Evolutionary conservation across 2,888 invertebrate genomes (phyloP).

Genomic region (Leptopterna dolabrata): DNA sequence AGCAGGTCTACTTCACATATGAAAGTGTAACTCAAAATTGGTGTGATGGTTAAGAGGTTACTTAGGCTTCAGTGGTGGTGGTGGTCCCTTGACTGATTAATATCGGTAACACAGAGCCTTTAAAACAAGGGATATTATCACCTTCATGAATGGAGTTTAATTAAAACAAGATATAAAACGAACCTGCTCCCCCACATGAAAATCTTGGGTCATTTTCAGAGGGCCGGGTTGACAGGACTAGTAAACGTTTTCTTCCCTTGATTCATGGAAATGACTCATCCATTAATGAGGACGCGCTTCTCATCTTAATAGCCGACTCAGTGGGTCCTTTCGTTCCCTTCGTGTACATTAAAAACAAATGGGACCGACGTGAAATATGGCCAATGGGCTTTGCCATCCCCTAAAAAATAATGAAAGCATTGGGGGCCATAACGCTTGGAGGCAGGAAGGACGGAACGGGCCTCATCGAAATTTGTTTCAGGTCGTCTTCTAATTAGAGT

Average conservation of each 20-base stretch:
- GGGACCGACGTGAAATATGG: conserved; percentile 19
- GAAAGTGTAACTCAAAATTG: too few species aligned
- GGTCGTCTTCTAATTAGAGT: neutral
- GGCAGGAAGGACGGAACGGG: neutral
- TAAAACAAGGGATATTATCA: neutral
- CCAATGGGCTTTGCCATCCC: neutral
- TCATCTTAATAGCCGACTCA: conserved; percentile 31
- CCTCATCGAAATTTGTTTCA: conserved; percentile 4
- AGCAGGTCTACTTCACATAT: too few species aligned
- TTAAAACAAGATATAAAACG: conserved; percentile 9
- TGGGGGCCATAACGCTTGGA: neutral
- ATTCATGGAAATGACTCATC: conserved; percentile 27
- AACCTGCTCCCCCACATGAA: neutral
- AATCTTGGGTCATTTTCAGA: neutral
- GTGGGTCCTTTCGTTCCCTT: neutral
- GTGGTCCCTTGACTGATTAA: neutral
- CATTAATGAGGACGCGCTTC: conserved; percentile 32
- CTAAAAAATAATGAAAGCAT: conserved; percentile 21
- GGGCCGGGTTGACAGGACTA: neutral
- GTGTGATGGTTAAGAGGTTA: too few species aligned
- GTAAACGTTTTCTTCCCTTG: neutral
- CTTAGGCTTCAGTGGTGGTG: neutral
- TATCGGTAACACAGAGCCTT: neutral
- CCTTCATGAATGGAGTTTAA: neutral
- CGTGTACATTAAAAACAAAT: conserved; percentile 34